A percentile compares a stretch with the other conserved stretches of the same genome.
phyloP scores from a whole-genome alignment of 2,113 vertebrate species.

The Cyphomyrus discorhynchus region DNA sequence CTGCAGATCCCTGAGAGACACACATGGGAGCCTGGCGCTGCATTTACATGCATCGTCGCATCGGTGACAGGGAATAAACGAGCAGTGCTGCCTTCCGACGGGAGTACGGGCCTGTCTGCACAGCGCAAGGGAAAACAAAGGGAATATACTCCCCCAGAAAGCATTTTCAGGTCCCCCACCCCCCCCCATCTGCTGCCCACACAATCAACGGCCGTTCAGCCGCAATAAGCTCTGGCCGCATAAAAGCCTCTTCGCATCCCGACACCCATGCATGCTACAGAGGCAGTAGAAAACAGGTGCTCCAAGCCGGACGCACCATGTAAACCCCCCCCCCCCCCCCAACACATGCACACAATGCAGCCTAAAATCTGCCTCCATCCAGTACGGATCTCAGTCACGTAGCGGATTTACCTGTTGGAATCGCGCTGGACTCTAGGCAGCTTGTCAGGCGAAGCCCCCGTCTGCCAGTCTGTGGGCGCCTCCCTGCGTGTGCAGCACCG shows the following conservation, averaged over 20 bases:
- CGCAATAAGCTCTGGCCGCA: background rate
- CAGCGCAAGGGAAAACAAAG: background rate
- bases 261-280: background rate
- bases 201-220: background rate
- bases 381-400: conserved; percentile 19
- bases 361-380: background rate
- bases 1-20: background rate
- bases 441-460: background rate
- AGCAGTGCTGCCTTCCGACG: background rate
- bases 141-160: no score
- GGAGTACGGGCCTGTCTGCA: background rate
- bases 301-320: background rate
- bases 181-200: background rate
- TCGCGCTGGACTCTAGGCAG: conserved; percentile 7
- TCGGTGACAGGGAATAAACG: background rate
- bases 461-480: background rate
- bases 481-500: background rate
- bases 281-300: background rate
- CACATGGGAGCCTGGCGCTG: background rate
- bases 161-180: background rate
- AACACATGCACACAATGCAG: background rate
- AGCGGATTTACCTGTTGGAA: conserved; percentile 50
- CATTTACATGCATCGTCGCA: background rate
- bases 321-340: background rate
- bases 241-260: background rate